phyloP scores from a whole-genome alignment of 2,888 invertebrate species.

The Criorhina ranunculi region DNA sequence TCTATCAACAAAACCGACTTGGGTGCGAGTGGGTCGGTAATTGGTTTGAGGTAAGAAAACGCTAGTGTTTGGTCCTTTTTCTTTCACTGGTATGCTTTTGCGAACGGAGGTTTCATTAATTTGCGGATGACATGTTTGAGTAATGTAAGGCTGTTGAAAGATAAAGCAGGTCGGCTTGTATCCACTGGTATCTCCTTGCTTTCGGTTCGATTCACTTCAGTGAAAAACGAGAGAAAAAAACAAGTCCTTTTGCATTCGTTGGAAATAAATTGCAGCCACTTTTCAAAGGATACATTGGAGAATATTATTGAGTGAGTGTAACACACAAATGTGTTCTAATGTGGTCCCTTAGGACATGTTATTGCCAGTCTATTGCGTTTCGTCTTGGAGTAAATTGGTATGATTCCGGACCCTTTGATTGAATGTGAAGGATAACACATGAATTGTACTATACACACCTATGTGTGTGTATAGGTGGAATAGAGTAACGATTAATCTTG shows the following conservation, averaged over 20 bases:
- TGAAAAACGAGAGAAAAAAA: conserved; percentile 26
- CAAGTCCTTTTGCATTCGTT: conserved; percentile 7
- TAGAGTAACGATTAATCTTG: conserved; percentile 36
- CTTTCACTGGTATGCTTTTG: background rate
- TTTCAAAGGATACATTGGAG: conserved; percentile 26
- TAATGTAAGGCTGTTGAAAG: conserved; percentile 33
- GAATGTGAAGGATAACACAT: background rate
- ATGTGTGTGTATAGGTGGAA: background rate
- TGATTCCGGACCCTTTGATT: conserved; percentile 22
- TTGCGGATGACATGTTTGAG: conserved; percentile 55
- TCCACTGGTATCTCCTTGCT: conserved; percentile 32
- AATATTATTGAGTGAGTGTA: conserved; percentile 5
- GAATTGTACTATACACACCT: background rate
- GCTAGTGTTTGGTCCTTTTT: background rate
- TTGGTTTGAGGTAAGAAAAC: conserved; percentile 17
- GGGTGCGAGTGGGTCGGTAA: background rate
- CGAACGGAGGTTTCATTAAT: conserved; percentile 39
- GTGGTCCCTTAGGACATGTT: conserved; percentile 18
- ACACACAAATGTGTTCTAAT: conserved; percentile 20
- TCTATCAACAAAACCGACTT: background rate
- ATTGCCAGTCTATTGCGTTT: conserved; percentile 17
- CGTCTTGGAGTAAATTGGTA: conserved; percentile 11
- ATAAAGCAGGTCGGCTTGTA: conserved; percentile 26
- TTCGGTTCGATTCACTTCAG: conserved; percentile 51
- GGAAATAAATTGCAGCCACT: conserved; percentile 36